Evolutionary conservation across 2,113 vertebrate species (phyloP), one percentile per base, ranked within the genome.

Genomic region (Equus przewalskii): DNA sequence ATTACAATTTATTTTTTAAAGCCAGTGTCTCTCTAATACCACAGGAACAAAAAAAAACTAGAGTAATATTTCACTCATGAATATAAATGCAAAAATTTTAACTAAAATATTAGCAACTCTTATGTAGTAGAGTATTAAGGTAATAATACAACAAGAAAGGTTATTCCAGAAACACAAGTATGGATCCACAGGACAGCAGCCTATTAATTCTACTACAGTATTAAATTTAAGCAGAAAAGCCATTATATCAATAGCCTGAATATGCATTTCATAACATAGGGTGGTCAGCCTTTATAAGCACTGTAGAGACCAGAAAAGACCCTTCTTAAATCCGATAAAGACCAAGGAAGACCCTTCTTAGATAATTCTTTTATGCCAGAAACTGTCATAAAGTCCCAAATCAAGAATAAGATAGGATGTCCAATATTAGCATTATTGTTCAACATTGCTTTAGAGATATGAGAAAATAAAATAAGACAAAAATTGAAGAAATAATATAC

Each of bases 371-470:
- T 92, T 36, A 54, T 64, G 26, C 6, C 44, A 75, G 49, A 79
- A 86, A 94, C 8, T 28, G 89, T 70, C 22, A 60, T 49, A 88
- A 70, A 76, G 67, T 2, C 75, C 8, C 7, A 24, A 73, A 72
- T 78, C 28, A 92, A 92, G 21, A 85, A 79, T 79, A 80, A 84
- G 21, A 67, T 22, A 80, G 28, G 58, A 72, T 78, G 41, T 15
- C 15, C 21, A 9, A 54, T 46, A 72, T 44, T 51, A 75, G 21
- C 22, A 88, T 67, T 95, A 76, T 41, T 33, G 78, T 15, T 87
- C 54, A 94, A 91, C 7, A 72, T 67, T 65, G 11, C 76, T 96
- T 96, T 75, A 76, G 36, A 70, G 7, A 58, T 49, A 83, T 72
- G 65, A 41, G 18, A 62, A 41, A 87, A 80, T 36, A 80, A 22